Conservation (phyloP, 1,140 invertebrate species). For the Wasmannia auropunctata region DNA sequence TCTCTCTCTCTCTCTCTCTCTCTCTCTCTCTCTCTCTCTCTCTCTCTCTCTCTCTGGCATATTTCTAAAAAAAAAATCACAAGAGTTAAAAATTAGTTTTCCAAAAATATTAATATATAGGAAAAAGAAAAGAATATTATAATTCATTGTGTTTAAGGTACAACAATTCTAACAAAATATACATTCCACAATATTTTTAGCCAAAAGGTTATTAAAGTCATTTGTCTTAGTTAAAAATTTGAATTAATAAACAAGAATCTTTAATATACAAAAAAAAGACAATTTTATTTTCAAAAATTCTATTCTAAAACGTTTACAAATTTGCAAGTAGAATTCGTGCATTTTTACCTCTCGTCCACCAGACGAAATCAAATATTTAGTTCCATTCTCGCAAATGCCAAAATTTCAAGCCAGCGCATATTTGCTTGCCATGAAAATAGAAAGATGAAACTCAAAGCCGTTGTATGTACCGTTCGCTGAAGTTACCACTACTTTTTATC, state of each 20-base stretch:
- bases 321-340: not conserved
- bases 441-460: slow-evolving; percentile 18
- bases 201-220: not conserved
- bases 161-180: no score
- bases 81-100: not conserved
- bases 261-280: no score
- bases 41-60: not conserved
- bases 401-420: not conserved
- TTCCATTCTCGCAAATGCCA: not conserved
- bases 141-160: not conserved
- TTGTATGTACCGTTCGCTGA: slow-evolving; percentile 37
- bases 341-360: not conserved
- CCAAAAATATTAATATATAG: not conserved
- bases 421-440: slow-evolving; percentile 9
- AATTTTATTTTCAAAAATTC: not conserved
- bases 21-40: not conserved
- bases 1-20: not conserved
- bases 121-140: not conserved
- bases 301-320: not conserved
- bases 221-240: not conserved
- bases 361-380: not conserved
- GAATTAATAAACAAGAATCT: not conserved
- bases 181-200: not conserved
- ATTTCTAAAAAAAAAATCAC: not conserved
- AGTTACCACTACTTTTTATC: slow-evolving; percentile 13